Conservation (phyloP, 2,888 invertebrate species). For the Ligdia adustata region DNA sequence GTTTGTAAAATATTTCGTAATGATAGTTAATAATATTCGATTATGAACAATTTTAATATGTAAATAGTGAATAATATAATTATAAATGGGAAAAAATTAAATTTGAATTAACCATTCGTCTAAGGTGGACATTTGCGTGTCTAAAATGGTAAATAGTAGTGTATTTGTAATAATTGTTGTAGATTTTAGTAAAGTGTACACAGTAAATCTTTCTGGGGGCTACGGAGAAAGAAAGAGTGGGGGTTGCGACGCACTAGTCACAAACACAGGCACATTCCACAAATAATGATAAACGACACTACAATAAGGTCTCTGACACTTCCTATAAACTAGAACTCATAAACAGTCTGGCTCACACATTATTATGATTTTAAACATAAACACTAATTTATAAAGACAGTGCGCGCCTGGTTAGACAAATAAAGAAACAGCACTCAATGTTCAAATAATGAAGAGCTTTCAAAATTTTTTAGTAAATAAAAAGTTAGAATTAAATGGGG, state of each 20-base stretch:
- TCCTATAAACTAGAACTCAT: conserved; percentile 12
- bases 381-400: conserved; percentile 52
- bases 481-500: conserved; percentile 75
- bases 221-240: conserved; percentile 52
- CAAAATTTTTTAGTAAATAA: conserved; percentile 78
- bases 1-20: conserved; percentile 83
- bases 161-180: conserved; percentile 80
- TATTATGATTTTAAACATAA: conserved; percentile 3
- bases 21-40: conserved; percentile 74
- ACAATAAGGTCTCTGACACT: conserved; percentile 16
- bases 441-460: conserved; percentile 84
- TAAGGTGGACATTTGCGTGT: conserved; percentile 72
- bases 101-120: conserved; percentile 70
- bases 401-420: conserved; percentile 81
- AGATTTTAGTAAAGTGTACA: conserved; percentile 75
- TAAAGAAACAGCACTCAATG: conserved; percentile 82
- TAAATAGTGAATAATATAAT: conserved; percentile 79
- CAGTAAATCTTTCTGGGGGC: conserved; percentile 49
- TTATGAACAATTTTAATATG: conserved; percentile 79
- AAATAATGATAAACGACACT: conserved; percentile 16
- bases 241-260: conserved; percentile 78
- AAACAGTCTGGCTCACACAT: conserved; percentile 1
- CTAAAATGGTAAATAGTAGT: conserved; percentile 81
- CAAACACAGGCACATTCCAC: conserved; percentile 46
- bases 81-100: conserved; percentile 66